A percentile compares a stretch with the other conserved stretches of the same genome.
These are phyloP conservation scores for Lypha dubia DNA, from an alignment of 2,888 invertebrate species.

Conservation along the genomic window DNA sequence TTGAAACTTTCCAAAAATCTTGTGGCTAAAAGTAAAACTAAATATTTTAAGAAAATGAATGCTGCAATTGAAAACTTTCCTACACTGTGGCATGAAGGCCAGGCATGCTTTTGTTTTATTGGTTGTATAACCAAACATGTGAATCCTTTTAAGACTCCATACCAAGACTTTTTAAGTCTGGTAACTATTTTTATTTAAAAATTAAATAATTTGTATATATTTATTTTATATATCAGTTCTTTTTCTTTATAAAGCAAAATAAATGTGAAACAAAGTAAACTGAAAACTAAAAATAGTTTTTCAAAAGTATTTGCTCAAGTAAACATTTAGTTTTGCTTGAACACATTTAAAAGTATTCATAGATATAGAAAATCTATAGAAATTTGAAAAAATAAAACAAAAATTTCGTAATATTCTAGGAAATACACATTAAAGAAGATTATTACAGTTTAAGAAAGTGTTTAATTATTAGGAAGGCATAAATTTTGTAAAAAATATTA, in stretches of 20 bases:
- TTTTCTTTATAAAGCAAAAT: background rate
- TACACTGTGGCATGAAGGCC: slow-evolving; percentile 29
- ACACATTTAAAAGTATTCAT: background rate
- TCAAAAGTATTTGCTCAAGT: slow-evolving; percentile 54
- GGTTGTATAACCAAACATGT: background rate
- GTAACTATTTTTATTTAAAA: slow-evolving; percentile 31
- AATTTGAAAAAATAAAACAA: too few relatives aligned
- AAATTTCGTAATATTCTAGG: too few relatives aligned
- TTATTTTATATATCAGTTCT: background rate
- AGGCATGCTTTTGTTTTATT: background rate
- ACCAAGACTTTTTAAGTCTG: slow-evolving; percentile 20
- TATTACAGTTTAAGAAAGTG: too few relatives aligned
- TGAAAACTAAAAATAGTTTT: slow-evolving; percentile 38
- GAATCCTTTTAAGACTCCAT: background rate
- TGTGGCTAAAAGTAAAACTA: slow-evolving; percentile 36
- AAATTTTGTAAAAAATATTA: too few relatives aligned
- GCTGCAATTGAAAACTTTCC: slow-evolving; percentile 6
- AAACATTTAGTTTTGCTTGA: slow-evolving; percentile 55
- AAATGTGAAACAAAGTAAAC: slow-evolving; percentile 9
- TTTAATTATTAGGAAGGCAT: too few relatives aligned
- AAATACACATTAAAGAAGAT: too few relatives aligned
- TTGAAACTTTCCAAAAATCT: slow-evolving; percentile 62
- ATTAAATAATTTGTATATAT: slow-evolving; percentile 38
- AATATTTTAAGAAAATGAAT: slow-evolving; percentile 43
- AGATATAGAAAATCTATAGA: background rate